Conservation (phyloP, 1,140 invertebrate species). For the Tetragnatha versicolor region DNA sequence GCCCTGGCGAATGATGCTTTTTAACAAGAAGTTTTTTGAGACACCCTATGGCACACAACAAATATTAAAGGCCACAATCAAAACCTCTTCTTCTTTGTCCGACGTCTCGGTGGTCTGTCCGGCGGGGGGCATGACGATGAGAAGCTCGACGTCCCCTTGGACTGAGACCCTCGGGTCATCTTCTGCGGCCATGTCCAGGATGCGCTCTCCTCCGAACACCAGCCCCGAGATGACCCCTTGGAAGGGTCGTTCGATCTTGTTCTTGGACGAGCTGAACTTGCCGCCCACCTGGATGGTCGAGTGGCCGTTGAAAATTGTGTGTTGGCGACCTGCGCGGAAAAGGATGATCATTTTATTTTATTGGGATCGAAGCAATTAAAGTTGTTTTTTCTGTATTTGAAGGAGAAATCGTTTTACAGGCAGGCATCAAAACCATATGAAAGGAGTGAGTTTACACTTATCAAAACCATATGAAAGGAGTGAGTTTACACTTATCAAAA, state of each 20-base stretch:
- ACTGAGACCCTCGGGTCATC: conserved; percentile 77
- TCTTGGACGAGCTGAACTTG: conserved; percentile 73
- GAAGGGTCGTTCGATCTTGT: conserved; percentile 77
- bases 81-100: background rate
- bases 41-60: no score
- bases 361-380: no score
- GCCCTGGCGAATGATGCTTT: no score
- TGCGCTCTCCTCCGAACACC: conserved; percentile 83
- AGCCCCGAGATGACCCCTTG: conserved; percentile 86
- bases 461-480: no score
- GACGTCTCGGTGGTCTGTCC: background rate
- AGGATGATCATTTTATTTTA: no score
- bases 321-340: conserved; percentile 76
- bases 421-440: no score
- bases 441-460: no score
- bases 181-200: conserved; percentile 84
- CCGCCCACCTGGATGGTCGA: conserved; percentile 90
- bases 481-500: no score
- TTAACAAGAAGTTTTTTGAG: no score
- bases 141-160: conserved; percentile 66
- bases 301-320: conserved; percentile 91
- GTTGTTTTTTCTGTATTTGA: no score
- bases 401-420: no score
- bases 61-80: no score
- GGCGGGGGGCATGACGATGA: conserved; percentile 60